Percentiles rank a stretch among this genome's conserved stretches.
Evolutionary conservation across 1,140 invertebrate species (phyloP).

Genomic region (Metaphire vulgaris): DNA sequence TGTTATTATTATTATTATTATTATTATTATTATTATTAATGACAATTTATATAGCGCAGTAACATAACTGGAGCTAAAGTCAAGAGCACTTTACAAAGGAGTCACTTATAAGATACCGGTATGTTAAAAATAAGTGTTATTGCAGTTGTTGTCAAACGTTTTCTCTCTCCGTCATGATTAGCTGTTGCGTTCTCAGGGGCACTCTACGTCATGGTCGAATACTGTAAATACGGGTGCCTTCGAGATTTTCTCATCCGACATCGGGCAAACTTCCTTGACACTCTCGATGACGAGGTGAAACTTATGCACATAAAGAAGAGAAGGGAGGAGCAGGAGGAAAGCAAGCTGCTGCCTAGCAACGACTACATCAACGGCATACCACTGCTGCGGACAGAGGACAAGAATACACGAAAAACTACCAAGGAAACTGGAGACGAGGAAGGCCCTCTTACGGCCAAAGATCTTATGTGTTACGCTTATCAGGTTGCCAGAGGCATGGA

Average conservation of each 20-base stretch:
- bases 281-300: background rate
- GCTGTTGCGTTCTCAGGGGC: too few species aligned
- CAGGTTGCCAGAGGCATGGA: slow-evolving; percentile 97
- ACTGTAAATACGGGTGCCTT: slow-evolving; percentile 88
- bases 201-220: slow-evolving; percentile 92
- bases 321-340: background rate
- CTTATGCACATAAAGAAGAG: too few species aligned
- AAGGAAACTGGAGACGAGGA: background rate
- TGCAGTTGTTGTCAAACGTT: too few species aligned
- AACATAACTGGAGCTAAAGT: too few species aligned
- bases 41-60: too few species aligned
- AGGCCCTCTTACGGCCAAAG: slow-evolving; percentile 76
- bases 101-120: too few species aligned
- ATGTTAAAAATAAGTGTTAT: too few species aligned
- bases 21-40: too few species aligned
- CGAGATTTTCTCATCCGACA: slow-evolving; percentile 70
- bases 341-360: background rate
- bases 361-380: background rate
- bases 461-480: slow-evolving; percentile 91
- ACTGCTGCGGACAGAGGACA: background rate
- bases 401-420: background rate
- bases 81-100: too few species aligned
- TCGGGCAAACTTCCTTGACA: background rate
- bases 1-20: too few species aligned
- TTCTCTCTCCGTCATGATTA: too few species aligned